These are phyloP conservation scores for Amyelois transitella DNA, from an alignment of 1,140 invertebrate genomes.

Conservation along the genomic window DNA sequence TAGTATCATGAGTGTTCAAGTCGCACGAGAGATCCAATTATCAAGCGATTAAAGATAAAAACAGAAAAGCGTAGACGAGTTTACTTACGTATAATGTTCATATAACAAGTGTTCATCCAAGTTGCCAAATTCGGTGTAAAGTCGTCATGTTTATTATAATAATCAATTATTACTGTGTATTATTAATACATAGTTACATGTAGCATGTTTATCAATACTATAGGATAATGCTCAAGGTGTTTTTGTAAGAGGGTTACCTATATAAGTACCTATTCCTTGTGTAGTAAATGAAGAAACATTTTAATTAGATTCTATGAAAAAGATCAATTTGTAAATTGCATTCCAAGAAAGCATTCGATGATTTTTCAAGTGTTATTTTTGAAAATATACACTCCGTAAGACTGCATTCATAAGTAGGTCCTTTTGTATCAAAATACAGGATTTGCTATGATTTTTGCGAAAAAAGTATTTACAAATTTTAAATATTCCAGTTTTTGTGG, in stretches of 20 bases:
- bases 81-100: neutral
- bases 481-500: conserved; percentile 56
- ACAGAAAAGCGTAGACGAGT: too few species aligned
- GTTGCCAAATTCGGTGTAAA: conserved; percentile 69
- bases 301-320: conserved; percentile 36
- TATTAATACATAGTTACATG: conserved; percentile 42
- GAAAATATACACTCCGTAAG: conserved; percentile 58
- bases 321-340: conserved; percentile 52
- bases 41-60: too few species aligned
- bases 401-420: conserved; percentile 56
- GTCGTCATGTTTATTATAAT: conserved; percentile 50
- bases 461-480: conserved; percentile 48
- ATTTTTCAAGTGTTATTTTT: conserved; percentile 42
- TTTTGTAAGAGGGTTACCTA: conserved; percentile 53
- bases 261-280: conserved; percentile 45
- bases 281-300: conserved; percentile 50
- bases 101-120: conserved; percentile 52
- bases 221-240: conserved; percentile 68
- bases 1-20: too few species aligned
- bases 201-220: conserved; percentile 62
- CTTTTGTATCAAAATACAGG: conserved; percentile 36
- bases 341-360: conserved; percentile 49
- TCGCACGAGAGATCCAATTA: too few species aligned
- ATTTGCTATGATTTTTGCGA: conserved; percentile 47
- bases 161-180: conserved; percentile 55